Percentiles rank a stretch among this genome's conserved stretches.
Conservation (phyloP, 1,140 invertebrate species). For the Magallana ariakensis region DNA sequence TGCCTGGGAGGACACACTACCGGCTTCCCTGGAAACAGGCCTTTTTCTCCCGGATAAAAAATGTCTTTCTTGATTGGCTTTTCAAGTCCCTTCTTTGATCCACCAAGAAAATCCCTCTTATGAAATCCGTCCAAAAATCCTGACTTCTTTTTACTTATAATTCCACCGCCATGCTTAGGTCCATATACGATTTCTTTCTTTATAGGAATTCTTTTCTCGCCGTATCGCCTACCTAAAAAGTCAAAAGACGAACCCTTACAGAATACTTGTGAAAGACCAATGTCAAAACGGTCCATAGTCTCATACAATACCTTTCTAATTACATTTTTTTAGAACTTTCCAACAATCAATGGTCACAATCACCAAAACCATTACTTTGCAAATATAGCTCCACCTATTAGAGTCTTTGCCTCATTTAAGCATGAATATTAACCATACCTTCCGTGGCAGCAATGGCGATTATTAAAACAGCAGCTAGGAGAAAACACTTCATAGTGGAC, state of each 20-base stretch:
- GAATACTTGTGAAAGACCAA: too few species aligned
- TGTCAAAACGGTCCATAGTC: too few species aligned
- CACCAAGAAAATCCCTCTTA: neutral
- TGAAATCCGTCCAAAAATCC: neutral
- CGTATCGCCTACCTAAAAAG: neutral
- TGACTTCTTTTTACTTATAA: neutral
- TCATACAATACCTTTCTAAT: too few species aligned
- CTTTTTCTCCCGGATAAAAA: neutral
- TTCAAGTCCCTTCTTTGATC: neutral
- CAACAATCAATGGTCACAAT: too few species aligned
- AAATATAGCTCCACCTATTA: too few species aligned
- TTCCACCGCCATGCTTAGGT: neutral
- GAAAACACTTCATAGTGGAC: neutral
- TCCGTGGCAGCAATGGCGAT: neutral
- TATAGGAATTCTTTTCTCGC: neutral
- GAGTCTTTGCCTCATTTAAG: too few species aligned
- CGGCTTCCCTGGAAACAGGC: neutral
- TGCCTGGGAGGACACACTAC: conserved; percentile 10
- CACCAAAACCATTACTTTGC: too few species aligned
- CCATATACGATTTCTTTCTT: neutral
- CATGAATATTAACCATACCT: neutral
- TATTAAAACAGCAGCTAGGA: neutral
- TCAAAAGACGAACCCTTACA: too few species aligned
- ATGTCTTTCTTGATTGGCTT: neutral
- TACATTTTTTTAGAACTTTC: too few species aligned